Percentiles rank a stretch among this genome's conserved stretches.
These are phyloP conservation scores for Mastomys coucha DNA, from an alignment of 2,113 vertebrate genomes.

Conservation along the genomic window DNA sequence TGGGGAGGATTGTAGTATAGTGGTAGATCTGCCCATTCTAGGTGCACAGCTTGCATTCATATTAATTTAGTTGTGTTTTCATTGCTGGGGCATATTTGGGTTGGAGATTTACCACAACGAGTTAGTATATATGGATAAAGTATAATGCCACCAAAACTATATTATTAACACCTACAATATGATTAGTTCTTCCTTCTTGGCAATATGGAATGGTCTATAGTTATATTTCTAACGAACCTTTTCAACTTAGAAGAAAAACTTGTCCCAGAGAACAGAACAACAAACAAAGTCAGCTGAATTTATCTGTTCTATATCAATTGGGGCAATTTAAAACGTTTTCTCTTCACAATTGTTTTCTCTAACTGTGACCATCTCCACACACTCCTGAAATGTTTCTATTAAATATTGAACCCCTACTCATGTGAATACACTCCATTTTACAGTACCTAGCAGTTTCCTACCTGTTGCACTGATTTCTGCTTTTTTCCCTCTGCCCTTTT, in stretches of 20 bases:
- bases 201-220: neutral
- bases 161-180: neutral
- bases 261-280: neutral
- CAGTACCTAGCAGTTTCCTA: neutral
- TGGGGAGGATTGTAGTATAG: no score
- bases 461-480: fast-evolving
- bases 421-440: neutral
- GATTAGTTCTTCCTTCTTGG: neutral
- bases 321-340: neutral
- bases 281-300: neutral
- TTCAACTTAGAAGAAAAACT: neutral
- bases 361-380: neutral
- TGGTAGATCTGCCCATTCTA: no score
- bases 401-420: fast-evolving
- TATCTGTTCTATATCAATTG: neutral
- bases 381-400: neutral
- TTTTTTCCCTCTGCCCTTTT: neutral
- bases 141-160: neutral
- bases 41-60: no score
- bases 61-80: no score
- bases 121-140: neutral
- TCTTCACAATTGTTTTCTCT: neutral
- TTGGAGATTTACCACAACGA: no score
- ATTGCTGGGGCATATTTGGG: no score
- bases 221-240: neutral